A percentile compares a stretch with the other conserved stretches of the same genome.
These are phyloP conservation scores for Ophiodon elongatus DNA, from an alignment of 2,113 vertebrate species.

Conservation along the genomic window DNA sequence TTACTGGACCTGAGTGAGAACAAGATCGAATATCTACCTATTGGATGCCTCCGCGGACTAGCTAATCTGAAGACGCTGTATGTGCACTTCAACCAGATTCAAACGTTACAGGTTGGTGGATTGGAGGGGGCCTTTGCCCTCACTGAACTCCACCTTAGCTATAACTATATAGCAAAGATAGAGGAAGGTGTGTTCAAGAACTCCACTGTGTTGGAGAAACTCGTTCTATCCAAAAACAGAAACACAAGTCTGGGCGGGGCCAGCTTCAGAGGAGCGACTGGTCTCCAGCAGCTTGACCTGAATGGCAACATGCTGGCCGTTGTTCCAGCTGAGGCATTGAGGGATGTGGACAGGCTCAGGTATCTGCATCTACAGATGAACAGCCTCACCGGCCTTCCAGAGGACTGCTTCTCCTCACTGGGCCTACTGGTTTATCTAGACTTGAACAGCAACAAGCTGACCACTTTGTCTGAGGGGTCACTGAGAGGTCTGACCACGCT, in stretches of 20 bases:
- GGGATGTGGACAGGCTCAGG: slow-evolving; percentile 36
- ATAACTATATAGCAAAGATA: slow-evolving; percentile 64
- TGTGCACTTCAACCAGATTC: slow-evolving; percentile 73
- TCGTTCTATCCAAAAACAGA: slow-evolving; percentile 71
- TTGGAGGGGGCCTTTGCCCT: slow-evolving; percentile 64
- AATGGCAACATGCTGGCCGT: slow-evolving; percentile 65
- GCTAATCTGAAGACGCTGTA: slow-evolving; percentile 57
- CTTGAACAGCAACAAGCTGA: slow-evolving; percentile 71
- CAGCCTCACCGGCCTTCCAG: slow-evolving; percentile 50
- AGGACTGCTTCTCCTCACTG: slow-evolving; percentile 59
- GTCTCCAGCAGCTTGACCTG: slow-evolving; percentile 71
- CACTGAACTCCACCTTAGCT: slow-evolving; percentile 59
- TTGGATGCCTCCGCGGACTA: slow-evolving; percentile 63
- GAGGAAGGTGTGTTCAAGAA: slow-evolving; percentile 68
- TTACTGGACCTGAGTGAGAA: slow-evolving; percentile 77
- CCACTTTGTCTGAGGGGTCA: slow-evolving; percentile 45
- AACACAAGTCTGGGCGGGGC: slow-evolving; percentile 39
- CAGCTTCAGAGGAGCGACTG: slow-evolving; percentile 60
- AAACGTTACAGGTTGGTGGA: slow-evolving; percentile 44
- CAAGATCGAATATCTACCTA: slow-evolving; percentile 49
- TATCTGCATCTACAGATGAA: slow-evolving; percentile 72
- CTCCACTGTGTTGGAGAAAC: slow-evolving; percentile 52
- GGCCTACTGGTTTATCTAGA: slow-evolving; percentile 57
- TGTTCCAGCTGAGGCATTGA: slow-evolving; percentile 62
- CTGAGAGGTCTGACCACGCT: slow-evolving; percentile 65